Conservation (phyloP, 2,888 invertebrate species). For the Capitulum mitella region DNA sequence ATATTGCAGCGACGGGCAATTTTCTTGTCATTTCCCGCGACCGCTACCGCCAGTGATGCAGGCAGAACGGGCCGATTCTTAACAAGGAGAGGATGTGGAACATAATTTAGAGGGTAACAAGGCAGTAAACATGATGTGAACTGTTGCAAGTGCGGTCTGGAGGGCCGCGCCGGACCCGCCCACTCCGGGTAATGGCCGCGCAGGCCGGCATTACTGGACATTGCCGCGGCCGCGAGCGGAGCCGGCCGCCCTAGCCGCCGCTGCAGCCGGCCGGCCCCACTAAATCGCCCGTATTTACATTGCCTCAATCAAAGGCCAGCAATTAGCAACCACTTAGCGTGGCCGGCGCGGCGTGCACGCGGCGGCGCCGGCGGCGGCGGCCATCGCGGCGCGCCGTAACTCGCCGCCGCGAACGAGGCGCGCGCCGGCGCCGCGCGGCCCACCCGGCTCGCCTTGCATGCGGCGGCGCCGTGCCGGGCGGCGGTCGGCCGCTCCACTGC, state of each 20-base stretch:
- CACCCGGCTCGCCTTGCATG: constrained; percentile 11
- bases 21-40: constrained; percentile 8
- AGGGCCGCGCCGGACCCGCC: background rate
- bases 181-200: background rate
- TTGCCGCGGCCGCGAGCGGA: background rate
- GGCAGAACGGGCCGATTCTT: background rate
- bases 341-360: constrained; percentile 2
- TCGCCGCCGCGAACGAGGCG: background rate
- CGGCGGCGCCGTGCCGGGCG: background rate
- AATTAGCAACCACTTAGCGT: constrained; percentile 6
- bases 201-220: background rate
- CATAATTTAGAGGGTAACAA: constrained; percentile 17
- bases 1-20: background rate
- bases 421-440: background rate
- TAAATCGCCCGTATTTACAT: constrained; percentile 7
- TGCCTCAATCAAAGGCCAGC: background rate
- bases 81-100: constrained; percentile 15
- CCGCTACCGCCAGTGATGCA: constrained; percentile 10
- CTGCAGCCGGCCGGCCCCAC: background rate
- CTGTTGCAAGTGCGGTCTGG: background rate
- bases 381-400: constrained; percentile 18
- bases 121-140: constrained; percentile 21
- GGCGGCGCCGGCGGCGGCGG: background rate
- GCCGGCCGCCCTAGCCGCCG: background rate
- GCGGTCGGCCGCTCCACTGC: background rate